phyloP scores from a whole-genome alignment of 2,888 invertebrate genomes.

The Atherix ibis region DNA sequence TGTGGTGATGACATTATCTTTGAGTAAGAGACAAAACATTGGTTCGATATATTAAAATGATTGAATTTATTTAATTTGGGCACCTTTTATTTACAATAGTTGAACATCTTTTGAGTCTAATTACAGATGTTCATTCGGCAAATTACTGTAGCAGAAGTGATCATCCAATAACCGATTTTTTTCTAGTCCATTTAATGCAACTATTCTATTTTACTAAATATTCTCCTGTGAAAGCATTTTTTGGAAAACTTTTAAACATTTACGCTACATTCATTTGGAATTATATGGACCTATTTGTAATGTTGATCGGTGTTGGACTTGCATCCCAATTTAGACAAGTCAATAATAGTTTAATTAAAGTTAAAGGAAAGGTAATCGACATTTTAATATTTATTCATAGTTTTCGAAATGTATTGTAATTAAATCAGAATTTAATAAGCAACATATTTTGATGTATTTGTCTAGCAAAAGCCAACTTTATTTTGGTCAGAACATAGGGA shows the following conservation, averaged over 20 bases:
- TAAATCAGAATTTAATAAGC: not conserved
- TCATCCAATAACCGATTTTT: constrained; percentile 24
- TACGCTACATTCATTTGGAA: constrained; percentile 55
- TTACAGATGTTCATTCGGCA: constrained; percentile 20
- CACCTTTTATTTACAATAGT: constrained; percentile 13
- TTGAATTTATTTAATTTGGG: not conserved
- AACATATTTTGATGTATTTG: not conserved
- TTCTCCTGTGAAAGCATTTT: constrained; percentile 17
- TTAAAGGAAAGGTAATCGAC: constrained; percentile 37
- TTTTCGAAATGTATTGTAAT: not conserved
- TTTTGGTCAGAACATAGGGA: constrained; percentile 38
- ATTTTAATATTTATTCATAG: not conserved
- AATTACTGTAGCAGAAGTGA: constrained; percentile 18
- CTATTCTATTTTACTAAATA: constrained; percentile 21
- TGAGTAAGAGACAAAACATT: constrained; percentile 21
- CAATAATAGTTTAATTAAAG: constrained; percentile 36
- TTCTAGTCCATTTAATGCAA: constrained; percentile 18
- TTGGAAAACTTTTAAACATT: constrained; percentile 34
- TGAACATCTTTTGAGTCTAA: constrained; percentile 25
- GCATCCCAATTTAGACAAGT: constrained; percentile 47
- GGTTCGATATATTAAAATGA: not conserved
- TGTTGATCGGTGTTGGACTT: constrained; percentile 53
- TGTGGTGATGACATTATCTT: constrained; percentile 33
- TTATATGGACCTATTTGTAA: constrained; percentile 56
- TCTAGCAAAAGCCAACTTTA: constrained; percentile 18